Conservation (phyloP, 2,888 invertebrate genomes). For the Cryptocephalus moraei region DNA sequence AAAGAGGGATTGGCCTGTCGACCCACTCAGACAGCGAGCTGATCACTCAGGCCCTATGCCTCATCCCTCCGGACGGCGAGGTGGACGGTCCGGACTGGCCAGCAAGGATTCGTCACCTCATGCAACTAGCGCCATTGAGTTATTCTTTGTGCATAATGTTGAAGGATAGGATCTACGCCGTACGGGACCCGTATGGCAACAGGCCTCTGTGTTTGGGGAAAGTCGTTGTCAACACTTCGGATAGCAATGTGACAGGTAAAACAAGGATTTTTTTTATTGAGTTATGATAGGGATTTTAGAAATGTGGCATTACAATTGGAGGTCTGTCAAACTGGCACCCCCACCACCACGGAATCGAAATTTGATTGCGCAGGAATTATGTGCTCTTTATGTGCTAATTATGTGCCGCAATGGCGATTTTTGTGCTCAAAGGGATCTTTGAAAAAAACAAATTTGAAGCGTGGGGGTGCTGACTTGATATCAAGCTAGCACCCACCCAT, state of each 20-base stretch:
- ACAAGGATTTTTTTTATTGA: background rate
- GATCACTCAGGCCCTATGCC: slow-evolving; percentile 90
- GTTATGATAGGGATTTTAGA: background rate
- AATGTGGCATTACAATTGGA: background rate
- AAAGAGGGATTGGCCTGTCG: slow-evolving; percentile 88
- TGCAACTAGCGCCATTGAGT: slow-evolving; percentile 88
- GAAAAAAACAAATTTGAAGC: no score
- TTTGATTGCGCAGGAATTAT: no score
- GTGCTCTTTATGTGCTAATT: no score
- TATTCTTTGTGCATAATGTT: slow-evolving; percentile 93
- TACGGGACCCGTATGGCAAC: slow-evolving; percentile 96
- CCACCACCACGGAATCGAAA: no score
- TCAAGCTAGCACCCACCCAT: no score
- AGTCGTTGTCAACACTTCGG: slow-evolving; percentile 44
- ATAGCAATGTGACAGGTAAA: slow-evolving; percentile 9
- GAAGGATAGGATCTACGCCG: slow-evolving; percentile 87
- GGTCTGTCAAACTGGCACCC: no score
- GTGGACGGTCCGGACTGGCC: slow-evolving; percentile 87
- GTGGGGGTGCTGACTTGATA: no score
- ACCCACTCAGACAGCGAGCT: slow-evolving; percentile 95
- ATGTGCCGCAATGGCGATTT: no score
- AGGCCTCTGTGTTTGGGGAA: slow-evolving; percentile 92
- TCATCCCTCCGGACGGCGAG: slow-evolving; percentile 82
- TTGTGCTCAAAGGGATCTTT: no score
- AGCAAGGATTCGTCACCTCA: slow-evolving; percentile 81